Conservation (phyloP, 2,888 invertebrate genomes). For the Cheilosia variabilis region DNA sequence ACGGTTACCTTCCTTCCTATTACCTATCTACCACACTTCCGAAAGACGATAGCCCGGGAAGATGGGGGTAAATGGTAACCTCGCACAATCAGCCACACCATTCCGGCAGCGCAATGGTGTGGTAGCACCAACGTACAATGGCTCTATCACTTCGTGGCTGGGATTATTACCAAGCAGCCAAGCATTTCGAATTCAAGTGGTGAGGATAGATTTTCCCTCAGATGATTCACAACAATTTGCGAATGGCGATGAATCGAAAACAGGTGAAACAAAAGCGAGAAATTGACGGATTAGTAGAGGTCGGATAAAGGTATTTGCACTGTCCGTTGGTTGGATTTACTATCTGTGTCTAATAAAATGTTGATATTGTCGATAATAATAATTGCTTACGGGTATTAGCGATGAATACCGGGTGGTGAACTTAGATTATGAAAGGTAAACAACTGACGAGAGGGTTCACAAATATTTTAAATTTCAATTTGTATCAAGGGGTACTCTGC, state of each 20-base stretch:
- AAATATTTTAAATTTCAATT: too few relatives aligned
- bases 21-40: conserved; percentile 74
- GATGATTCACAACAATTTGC: conserved; percentile 27
- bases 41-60: conserved; percentile 62
- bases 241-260: conserved; percentile 11
- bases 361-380: conserved; percentile 5
- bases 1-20: conserved; percentile 58
- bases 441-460: too few relatives aligned
- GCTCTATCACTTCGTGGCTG: conserved; percentile 15
- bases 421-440: too few relatives aligned
- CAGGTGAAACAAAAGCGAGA: conserved; percentile 26
- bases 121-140: conserved; percentile 42
- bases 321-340: conserved; percentile 2
- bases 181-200: conserved; percentile 30
- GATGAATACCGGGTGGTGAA: neutral
- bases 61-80: conserved; percentile 44
- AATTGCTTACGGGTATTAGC: neutral
- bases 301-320: conserved; percentile 4
- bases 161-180: conserved; percentile 13
- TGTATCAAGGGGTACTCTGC: too few relatives aligned
- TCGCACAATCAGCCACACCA: conserved; percentile 21
- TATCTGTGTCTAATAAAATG: neutral
- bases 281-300: conserved; percentile 24
- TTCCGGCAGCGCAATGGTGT: conserved; percentile 7
- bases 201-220: conserved; percentile 40